phyloP scores from a whole-genome alignment of 2,888 invertebrate species.

The Erebia ligea region DNA sequence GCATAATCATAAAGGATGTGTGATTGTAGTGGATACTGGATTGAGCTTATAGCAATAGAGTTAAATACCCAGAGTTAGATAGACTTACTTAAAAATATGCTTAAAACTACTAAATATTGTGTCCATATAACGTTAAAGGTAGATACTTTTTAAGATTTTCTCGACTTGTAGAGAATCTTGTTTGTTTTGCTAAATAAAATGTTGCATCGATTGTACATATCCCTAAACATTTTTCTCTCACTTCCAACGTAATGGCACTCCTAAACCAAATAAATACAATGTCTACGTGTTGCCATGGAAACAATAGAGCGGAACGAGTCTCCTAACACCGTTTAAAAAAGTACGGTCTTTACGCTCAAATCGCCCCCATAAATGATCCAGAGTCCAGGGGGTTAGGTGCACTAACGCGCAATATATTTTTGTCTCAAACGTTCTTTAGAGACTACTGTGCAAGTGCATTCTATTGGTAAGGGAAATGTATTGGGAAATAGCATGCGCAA shows the following conservation, averaged over 20 bases:
- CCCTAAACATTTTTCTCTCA: constrained; percentile 18
- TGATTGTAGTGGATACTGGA: too few relatives aligned
- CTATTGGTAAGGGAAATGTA: constrained; percentile 34
- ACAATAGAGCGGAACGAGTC: constrained; percentile 39
- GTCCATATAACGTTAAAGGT: too few relatives aligned
- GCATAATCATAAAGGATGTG: neutral
- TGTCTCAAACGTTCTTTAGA: constrained; percentile 38
- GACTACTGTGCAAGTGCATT: constrained; percentile 34
- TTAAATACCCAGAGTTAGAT: too few relatives aligned
- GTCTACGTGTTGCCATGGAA: constrained; percentile 33
- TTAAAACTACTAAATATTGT: too few relatives aligned
- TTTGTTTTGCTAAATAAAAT: neutral
- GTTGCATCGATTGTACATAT: neutral
- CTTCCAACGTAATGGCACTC: constrained; percentile 4
- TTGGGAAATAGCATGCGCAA: constrained; percentile 1
- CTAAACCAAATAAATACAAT: constrained; percentile 33
- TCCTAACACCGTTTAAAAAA: constrained; percentile 46
- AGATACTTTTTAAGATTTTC: too few relatives aligned
- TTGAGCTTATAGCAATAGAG: too few relatives aligned
- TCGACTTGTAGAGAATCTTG: neutral
- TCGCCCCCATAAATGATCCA: constrained; percentile 44
- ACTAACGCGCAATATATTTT: constrained; percentile 36
- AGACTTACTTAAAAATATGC: too few relatives aligned
- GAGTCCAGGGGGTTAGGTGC: constrained; percentile 39
- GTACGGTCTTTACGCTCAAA: constrained; percentile 43